Percentiles rank a stretch among this genome's conserved stretches.
phyloP scores from a whole-genome alignment of 1,140 invertebrate species.

The Pseudomyrmex gracilis region DNA sequence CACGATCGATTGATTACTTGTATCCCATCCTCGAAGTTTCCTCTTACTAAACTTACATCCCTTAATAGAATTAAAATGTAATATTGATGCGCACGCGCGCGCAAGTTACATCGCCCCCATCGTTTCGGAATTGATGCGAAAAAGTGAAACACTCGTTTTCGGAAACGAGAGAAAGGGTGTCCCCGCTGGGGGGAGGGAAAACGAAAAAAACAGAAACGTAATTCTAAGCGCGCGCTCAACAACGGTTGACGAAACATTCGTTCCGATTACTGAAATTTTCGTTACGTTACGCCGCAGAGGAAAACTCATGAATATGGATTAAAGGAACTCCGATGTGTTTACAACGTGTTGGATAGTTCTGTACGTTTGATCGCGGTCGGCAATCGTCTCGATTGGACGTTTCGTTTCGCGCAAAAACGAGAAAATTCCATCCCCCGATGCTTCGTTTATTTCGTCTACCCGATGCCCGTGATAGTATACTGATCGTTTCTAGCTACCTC shows the following conservation, averaged over 20 bases:
- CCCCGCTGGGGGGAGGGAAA: too few relatives aligned
- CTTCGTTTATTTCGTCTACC: constrained; percentile 27
- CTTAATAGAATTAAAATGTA: constrained; percentile 40
- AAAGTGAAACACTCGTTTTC: neutral
- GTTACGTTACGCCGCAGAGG: neutral
- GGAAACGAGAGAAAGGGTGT: too few relatives aligned
- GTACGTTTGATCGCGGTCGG: constrained; percentile 22
- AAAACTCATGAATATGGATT: constrained; percentile 7
- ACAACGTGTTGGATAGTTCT: constrained; percentile 2
- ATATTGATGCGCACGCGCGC: constrained; percentile 6
- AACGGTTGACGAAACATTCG: too few relatives aligned
- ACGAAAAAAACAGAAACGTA: too few relatives aligned
- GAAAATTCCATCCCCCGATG: constrained; percentile 38
- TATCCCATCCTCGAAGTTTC: constrained; percentile 40
- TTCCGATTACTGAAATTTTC: too few relatives aligned
- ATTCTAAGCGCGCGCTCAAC: too few relatives aligned
- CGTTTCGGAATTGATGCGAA: neutral
- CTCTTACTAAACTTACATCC: neutral
- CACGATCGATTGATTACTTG: constrained; percentile 51
- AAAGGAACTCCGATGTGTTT: constrained; percentile 33
- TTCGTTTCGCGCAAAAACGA: constrained; percentile 53
- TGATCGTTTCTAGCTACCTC: constrained; percentile 11
- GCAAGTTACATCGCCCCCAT: neutral
- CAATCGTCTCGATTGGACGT: constrained; percentile 46
- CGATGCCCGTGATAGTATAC: constrained; percentile 33